These are phyloP conservation scores for Chrysolina oricalcia DNA, from an alignment of 2,888 invertebrate species.

Conservation along the genomic window DNA sequence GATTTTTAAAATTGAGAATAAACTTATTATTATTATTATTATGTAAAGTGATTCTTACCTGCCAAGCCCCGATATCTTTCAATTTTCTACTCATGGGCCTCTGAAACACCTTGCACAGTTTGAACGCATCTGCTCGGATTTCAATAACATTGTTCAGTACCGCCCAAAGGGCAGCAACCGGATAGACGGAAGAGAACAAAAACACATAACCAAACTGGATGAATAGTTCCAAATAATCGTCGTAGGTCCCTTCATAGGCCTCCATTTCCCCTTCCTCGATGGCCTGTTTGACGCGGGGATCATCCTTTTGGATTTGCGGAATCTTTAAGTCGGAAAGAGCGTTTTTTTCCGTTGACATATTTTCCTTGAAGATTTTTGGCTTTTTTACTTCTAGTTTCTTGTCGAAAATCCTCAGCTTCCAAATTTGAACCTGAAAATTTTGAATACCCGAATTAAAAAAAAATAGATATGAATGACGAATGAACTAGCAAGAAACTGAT, in stretches of 20 bases:
- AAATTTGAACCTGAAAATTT: conserved; percentile 36
- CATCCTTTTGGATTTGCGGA: conserved; percentile 70
- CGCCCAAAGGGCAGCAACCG: conserved; percentile 84
- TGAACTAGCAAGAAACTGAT: too few relatives aligned
- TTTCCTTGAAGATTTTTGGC: conserved; percentile 50
- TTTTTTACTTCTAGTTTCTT: conserved; percentile 38
- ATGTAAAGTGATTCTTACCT: conserved; percentile 71
- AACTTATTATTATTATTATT: too few relatives aligned
- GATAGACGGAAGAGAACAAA: conserved; percentile 85
- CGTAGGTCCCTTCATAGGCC: conserved; percentile 82
- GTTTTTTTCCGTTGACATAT: conserved; percentile 24
- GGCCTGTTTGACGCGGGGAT: conserved; percentile 73
- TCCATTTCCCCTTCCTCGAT: conserved; percentile 73
- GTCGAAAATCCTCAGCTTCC: conserved; percentile 34
- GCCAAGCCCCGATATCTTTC: conserved; percentile 85
- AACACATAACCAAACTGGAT: conserved; percentile 87
- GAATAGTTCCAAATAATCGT: conserved; percentile 86
- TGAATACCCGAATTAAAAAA: too few relatives aligned
- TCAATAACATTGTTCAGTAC: conserved; percentile 84
- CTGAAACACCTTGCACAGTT: conserved; percentile 81
- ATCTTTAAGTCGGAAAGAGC: conserved; percentile 57
- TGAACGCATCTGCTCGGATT: conserved; percentile 83
- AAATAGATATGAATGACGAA: too few relatives aligned
- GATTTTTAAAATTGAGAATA: too few relatives aligned
- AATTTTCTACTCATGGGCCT: conserved; percentile 80